Evolutionary conservation across 2,888 invertebrate species (phyloP), one percentile per base, ranked within the genome.

Genomic region (Acleris literana): DNA sequence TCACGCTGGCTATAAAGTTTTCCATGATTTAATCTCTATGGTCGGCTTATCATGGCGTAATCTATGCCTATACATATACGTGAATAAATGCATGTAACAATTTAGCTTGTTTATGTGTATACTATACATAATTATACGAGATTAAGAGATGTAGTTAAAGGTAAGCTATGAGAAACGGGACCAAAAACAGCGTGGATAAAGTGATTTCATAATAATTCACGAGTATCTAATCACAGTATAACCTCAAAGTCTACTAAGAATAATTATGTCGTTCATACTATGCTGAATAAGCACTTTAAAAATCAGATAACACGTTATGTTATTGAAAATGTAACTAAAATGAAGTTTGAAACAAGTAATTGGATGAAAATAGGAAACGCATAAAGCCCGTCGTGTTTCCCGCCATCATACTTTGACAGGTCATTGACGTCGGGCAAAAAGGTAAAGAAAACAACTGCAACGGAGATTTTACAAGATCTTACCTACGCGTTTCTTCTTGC

Each of bases 401-500:
- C 92, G 92, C 92, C 92, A 92, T 91, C 80, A 80, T 81, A 76
- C 76, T 87, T 89, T 92, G 92, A 91, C 90, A 92, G 92, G 90
- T 91, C 92, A 91, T 87, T 92, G 92, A 91, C 92, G 86, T 91
- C 83, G 84, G 69, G 76, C 76, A 75, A 77, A 86, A 84, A 85
- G 81, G 86, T 82, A 90, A 90, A 88, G 90, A 92, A 91, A 91
- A 91, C 90, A 92, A 90, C 80, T 83, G 80, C 81, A 78, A 75
- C 79, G 80, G 76, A 74, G 76, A 72, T 72, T 72, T 77, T 70
- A 52, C 68, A 68, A 39, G 70, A 58, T 78, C 90, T 88, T 72
- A 92, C 92, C 86, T 87, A 86, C 87, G 75, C 92, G 91, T 85
- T 93, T 93, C 81, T 92, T 93, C 87, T 93, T 93, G 73, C 86